A percentile compares a stretch with the other conserved stretches of the same genome.
These are phyloP conservation scores for Microcaecilia unicolor DNA, from an alignment of 2,797 vertebrate species.

Conservation along the genomic window DNA sequence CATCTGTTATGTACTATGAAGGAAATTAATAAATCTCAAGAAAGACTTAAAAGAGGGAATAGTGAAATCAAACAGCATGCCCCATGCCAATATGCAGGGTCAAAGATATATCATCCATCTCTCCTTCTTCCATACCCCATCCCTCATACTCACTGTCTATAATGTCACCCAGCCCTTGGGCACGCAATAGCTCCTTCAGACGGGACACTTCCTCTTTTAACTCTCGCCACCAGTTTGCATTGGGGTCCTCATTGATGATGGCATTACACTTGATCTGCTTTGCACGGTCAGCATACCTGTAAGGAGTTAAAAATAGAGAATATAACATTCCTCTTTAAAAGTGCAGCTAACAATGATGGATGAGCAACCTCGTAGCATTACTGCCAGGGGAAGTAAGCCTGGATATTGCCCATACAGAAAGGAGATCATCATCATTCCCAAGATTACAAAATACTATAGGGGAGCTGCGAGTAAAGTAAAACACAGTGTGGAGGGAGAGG, in stretches of 20 bases:
- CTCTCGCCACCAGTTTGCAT: slow-evolving; percentile 92
- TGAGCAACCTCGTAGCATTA: too few species aligned
- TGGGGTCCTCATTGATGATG: slow-evolving; percentile 96
- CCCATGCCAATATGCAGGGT: neutral
- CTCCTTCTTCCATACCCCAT: too few species aligned
- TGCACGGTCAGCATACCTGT: slow-evolving; percentile 90
- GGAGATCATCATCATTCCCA: too few species aligned
- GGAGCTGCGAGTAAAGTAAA: too few species aligned
- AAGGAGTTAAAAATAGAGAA: neutral
- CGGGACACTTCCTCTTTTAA: slow-evolving; percentile 92
- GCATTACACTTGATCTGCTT: slow-evolving; percentile 98
- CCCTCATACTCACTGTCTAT: slow-evolving; percentile 89
- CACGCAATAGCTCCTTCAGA: slow-evolving; percentile 88
- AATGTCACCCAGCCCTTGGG: slow-evolving; percentile 94
- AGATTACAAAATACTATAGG: too few species aligned
- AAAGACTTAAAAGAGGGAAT: slow-evolving; percentile 1
- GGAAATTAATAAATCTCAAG: neutral
- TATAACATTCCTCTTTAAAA: too few species aligned
- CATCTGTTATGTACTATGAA: too few species aligned
- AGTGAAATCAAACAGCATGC: too few species aligned
- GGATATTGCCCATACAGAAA: too few species aligned
- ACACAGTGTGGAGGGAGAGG: too few species aligned
- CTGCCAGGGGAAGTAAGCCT: too few species aligned
- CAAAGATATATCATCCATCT: neutral
- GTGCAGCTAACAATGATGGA: too few species aligned